phyloP scores from a whole-genome alignment of 2,797 vertebrate species.

The Lepilemur ruficaudatus region DNA sequence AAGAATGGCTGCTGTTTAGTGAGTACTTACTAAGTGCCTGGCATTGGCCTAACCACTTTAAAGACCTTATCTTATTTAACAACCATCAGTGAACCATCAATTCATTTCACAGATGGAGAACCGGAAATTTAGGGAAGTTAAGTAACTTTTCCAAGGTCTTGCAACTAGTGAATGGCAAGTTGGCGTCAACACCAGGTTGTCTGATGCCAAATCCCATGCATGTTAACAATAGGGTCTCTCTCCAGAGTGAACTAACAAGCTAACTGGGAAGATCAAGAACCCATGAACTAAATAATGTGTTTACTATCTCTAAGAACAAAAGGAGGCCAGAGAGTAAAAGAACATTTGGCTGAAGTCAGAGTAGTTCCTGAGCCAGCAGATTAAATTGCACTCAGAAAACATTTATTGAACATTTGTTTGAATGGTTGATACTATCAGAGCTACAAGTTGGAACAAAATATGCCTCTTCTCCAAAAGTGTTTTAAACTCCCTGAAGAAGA shows the following conservation, averaged over 20 bases:
- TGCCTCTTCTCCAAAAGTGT: not conserved
- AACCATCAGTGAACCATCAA: not conserved
- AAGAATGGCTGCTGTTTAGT: not conserved
- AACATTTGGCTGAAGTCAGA: not conserved
- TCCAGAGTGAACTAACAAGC: not conserved
- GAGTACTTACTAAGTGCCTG: not conserved
- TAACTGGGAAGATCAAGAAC: not conserved
- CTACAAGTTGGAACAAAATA: not conserved
- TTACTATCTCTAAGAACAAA: slow-evolving; percentile 25
- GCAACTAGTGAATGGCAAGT: not conserved
- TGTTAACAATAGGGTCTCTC: not conserved
- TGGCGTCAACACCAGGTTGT: not conserved
- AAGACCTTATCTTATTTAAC: slow-evolving; percentile 7
- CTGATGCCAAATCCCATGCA: not conserved
- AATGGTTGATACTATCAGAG: slow-evolving; percentile 1
- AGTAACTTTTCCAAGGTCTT: slow-evolving; percentile 15
- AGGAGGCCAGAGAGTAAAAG: not conserved
- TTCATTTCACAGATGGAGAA: not conserved
- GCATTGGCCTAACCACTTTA: not conserved
- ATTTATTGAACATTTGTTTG: slow-evolving; percentile 8
- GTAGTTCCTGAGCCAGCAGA: not conserved
- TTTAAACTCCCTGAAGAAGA: not conserved
- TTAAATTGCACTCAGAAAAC: slow-evolving; percentile 15
- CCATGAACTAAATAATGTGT: not conserved
- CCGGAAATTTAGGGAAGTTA: not conserved